Base-by-base conservation (phyloP, 2,797 vertebrate genomes). In the Hybognathus amarus region DNA sequence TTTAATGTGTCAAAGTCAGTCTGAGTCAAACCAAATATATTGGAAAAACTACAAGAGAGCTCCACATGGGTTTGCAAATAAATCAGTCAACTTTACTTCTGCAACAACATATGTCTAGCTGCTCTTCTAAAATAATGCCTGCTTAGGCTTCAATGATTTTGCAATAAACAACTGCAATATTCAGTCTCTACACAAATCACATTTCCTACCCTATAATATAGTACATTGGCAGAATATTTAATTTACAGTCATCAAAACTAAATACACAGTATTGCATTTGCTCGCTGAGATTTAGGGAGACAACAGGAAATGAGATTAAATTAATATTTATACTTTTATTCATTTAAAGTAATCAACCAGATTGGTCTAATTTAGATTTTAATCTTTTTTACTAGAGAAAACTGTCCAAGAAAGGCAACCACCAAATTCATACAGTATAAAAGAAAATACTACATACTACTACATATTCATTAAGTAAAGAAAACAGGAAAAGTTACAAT, bases 151-250 rank as follows among this genome's bases (percentile, higher is more conserved):
- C 8, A 18, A 2, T 33, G 24, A 45, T 59, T 68, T 61, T 45
- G 24, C 12, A 59, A 47, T 30, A 47, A n/a, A n/a, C 38, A 71
- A 80, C 40, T 73, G 13, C 22, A 67, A 59, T 27, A 59, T 59
- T 70, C 22, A 52, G 45, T 75, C 33, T 73, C 45, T 52, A 73
- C 61, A 30, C 70, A 33, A 52, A 73, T 52, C 27, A 33, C 3
- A 13, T 73, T 73, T 36, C 18, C 70, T 12, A 74, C 91, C 24
- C 38, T 67, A 77, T 70, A 67, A 74, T 59, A 27, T 15, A 47
- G 45, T 47, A 17, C 77, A 8, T 20, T 13, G 11, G 38, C 24
- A 30, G 8, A 27, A 73, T 20, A 18, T 22, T 45, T 3, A 2
- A 76, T 36, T 36, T 42, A 40, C 8, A 17, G 18, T 18, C 40